Evolutionary conservation across 2,888 invertebrate species (phyloP).

Genomic region (Platypus cylindrus): DNA sequence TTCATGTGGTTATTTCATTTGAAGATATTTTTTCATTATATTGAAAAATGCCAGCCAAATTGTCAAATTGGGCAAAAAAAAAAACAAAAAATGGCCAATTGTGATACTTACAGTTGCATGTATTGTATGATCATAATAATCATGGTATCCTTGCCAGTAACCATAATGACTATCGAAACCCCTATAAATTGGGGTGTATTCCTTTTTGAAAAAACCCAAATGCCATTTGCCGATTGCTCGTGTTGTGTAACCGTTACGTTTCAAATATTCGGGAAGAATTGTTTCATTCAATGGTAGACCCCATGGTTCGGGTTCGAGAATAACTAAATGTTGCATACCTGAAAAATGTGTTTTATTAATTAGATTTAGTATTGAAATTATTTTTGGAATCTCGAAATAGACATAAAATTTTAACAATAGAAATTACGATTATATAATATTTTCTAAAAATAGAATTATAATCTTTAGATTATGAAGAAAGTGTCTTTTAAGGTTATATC

Average conservation of each 20-base stretch:
- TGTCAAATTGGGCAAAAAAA: no score
- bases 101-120: constrained; percentile 39
- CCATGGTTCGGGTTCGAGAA: constrained; percentile 58
- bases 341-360: no score
- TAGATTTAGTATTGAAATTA: no score
- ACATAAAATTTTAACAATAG: no score
- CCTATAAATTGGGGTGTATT: constrained; percentile 58
- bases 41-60: no score
- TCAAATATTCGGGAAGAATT: constrained; percentile 49
- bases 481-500: no score
- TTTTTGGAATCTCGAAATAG: no score
- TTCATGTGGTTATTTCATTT: constrained; percentile 1
- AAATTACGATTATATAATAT: no score
- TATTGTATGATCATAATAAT: constrained; percentile 60
- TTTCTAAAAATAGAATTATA: no score
- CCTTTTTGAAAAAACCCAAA: constrained; percentile 61
- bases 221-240: constrained; percentile 81
- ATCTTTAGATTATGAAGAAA: no score
- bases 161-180: constrained; percentile 78
- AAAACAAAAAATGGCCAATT: no score
- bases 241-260: constrained; percentile 55
- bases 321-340: constrained; percentile 64
- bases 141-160: constrained; percentile 69
- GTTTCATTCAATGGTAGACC: constrained; percentile 52
- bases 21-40: background rate